These are phyloP conservation scores for Phalera bucephala DNA, from an alignment of 2,888 invertebrate genomes.

Conservation along the genomic window DNA sequence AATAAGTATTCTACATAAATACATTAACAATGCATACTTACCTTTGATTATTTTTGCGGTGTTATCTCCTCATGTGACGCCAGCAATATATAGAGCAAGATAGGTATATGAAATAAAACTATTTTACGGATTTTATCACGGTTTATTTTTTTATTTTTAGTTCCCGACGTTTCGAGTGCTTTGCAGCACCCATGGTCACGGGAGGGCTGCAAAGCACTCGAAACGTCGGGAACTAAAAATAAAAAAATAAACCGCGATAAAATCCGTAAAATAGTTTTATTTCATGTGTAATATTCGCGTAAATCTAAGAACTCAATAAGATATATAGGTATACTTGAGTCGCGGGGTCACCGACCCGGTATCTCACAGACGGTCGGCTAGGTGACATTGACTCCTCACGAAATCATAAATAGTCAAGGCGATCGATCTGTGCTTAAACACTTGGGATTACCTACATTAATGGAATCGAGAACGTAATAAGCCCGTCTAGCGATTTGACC, in stretches of 20 bases:
- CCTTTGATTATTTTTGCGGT: slow-evolving; percentile 11
- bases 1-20: too few relatives aligned
- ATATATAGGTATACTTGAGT: slow-evolving; percentile 28
- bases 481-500: slow-evolving; percentile 1
- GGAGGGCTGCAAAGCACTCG: too few relatives aligned
- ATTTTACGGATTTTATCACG: too few relatives aligned
- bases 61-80: slow-evolving; percentile 14
- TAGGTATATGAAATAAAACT: too few relatives aligned
- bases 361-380: slow-evolving; percentile 35
- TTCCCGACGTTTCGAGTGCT: too few relatives aligned
- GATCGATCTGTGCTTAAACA: slow-evolving; percentile 14
- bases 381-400: slow-evolving; percentile 48
- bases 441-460: slow-evolving; percentile 8
- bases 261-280: too few relatives aligned
- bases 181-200: too few relatives aligned
- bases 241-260: too few relatives aligned
- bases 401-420: slow-evolving; percentile 26
- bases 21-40: slow-evolving; percentile 8
- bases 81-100: slow-evolving; percentile 2
- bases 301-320: neutral
- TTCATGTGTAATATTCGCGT: neutral
- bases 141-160: too few relatives aligned
- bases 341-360: slow-evolving; percentile 37
- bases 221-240: too few relatives aligned
- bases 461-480: slow-evolving; percentile 3